These are phyloP conservation scores for Mallotus villosus DNA, from an alignment of 2,797 vertebrate genomes.

Conservation along the genomic window DNA sequence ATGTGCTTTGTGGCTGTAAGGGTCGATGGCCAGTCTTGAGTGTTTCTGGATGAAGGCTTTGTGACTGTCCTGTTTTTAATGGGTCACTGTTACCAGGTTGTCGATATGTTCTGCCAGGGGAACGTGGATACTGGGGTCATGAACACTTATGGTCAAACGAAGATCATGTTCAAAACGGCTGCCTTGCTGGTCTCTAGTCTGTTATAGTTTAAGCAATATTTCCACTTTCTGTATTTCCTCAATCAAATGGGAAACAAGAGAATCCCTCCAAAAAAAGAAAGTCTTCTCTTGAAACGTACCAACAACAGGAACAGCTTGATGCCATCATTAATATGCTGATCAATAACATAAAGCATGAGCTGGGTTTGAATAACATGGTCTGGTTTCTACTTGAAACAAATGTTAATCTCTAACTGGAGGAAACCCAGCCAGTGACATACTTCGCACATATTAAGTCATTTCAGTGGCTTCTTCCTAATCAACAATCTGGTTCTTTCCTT, in stretches of 20 bases:
- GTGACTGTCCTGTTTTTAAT: conserved; percentile 56
- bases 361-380: not conserved
- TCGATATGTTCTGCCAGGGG: conserved; percentile 22
- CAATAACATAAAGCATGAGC: not conserved
- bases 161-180: too few relatives aligned
- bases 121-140: too few relatives aligned
- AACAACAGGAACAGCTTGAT: not conserved
- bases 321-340: not conserved
- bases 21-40: conserved; percentile 46
- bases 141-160: too few relatives aligned
- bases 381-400: conserved; percentile 12
- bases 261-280: too few relatives aligned
- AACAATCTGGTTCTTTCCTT: conserved; percentile 15
- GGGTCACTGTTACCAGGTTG: conserved; percentile 52
- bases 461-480: conserved; percentile 11
- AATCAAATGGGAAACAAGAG: too few relatives aligned
- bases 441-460: conserved; percentile 7
- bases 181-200: too few relatives aligned
- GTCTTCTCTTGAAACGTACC: too few relatives aligned
- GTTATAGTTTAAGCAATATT: too few relatives aligned
- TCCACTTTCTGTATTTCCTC: too few relatives aligned
- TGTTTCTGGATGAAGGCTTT: conserved; percentile 35
- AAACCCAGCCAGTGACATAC: not conserved
- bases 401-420: not conserved
- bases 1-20: conserved; percentile 34